Evolutionary conservation across 2,113 vertebrate genomes (phyloP).

Genomic region (Andinoacara biseriatus): DNA sequence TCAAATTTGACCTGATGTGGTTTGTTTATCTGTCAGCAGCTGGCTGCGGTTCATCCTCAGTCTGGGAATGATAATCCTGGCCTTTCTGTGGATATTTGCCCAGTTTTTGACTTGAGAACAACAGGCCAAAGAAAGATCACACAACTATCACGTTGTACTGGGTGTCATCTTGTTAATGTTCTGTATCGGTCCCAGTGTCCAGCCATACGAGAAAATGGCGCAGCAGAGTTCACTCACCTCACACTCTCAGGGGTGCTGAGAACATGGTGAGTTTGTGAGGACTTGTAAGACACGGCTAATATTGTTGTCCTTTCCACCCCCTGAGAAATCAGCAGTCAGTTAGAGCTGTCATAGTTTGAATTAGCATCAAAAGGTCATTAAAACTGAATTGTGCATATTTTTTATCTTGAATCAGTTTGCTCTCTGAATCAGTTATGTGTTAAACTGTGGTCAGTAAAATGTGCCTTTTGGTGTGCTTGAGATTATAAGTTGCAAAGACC

Average conservation of each 20-base stretch:
- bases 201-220: background rate
- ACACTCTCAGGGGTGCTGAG: background rate
- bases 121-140: background rate
- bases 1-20: constrained; percentile 26
- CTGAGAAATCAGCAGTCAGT: background rate
- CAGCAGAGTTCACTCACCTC: background rate
- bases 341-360: background rate
- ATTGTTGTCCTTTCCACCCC: background rate
- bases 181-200: background rate
- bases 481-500: background rate
- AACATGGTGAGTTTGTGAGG: background rate
- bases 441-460: background rate
- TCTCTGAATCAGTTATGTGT: background rate
- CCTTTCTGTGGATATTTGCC: constrained; percentile 11
- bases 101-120: constrained; percentile 17
- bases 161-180: background rate
- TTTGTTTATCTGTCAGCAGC: constrained; percentile 45
- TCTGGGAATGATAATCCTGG: constrained; percentile 21
- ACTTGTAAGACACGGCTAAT: background rate
- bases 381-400: background rate
- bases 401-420: background rate
- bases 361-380: background rate
- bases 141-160: background rate
- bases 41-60: constrained; percentile 6
- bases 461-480: background rate